Evolutionary conservation across 2,888 invertebrate genomes (phyloP).

Genomic region (Dorcus parallelipipedus): DNA sequence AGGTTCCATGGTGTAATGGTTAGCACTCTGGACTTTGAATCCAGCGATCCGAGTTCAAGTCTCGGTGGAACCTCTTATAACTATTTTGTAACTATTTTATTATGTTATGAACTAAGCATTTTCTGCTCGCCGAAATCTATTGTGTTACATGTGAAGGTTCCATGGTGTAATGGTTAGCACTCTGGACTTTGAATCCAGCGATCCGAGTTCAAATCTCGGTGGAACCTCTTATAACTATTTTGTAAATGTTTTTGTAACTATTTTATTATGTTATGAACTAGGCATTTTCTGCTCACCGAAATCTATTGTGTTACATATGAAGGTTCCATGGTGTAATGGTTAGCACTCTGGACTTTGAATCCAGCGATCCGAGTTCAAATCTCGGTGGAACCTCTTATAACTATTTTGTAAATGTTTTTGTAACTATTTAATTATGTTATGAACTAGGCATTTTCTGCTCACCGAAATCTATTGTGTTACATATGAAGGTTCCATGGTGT

Average conservation of each 20-base stretch:
- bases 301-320: no score
- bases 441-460: no score
- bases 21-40: conserved; percentile 65
- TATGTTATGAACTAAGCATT: no score
- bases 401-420: no score
- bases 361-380: conserved; percentile 62
- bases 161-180: conserved; percentile 65
- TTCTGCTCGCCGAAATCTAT: no score
- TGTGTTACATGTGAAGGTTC: conserved; percentile 41
- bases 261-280: no score
- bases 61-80: conserved; percentile 54
- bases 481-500: conserved; percentile 56
- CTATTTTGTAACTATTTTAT: no score
- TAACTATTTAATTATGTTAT: no score
- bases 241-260: no score
- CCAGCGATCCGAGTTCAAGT: conserved; percentile 62
- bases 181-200: conserved; percentile 64
- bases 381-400: conserved; percentile 55
- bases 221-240: conserved; percentile 46
- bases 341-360: conserved; percentile 65
- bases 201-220: conserved; percentile 62
- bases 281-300: no score
- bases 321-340: conserved; percentile 63
- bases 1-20: conserved; percentile 63
- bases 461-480: no score